phyloP scores from a whole-genome alignment of 2,888 invertebrate genomes.

The Actias luna region DNA sequence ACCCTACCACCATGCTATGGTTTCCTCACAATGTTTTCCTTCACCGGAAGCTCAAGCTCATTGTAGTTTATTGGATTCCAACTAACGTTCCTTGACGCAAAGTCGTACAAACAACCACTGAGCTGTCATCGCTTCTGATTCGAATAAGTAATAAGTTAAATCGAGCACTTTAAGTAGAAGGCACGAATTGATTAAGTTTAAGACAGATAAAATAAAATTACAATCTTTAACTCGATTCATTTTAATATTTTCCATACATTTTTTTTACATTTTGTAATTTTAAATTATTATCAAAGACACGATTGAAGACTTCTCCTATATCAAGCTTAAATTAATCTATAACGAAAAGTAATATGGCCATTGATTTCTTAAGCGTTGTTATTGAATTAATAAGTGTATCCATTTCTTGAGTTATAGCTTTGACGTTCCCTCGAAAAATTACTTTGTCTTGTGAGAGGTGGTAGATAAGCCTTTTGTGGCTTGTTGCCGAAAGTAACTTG shows the following conservation, averaged over 20 bases:
- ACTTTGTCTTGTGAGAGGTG: conserved; percentile 41
- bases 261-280: neutral
- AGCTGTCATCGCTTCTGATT: too few relatives aligned
- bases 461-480: conserved; percentile 48
- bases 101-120: too few relatives aligned
- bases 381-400: conserved; percentile 59
- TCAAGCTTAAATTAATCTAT: neutral
- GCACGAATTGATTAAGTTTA: too few relatives aligned
- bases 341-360: neutral
- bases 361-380: too few relatives aligned
- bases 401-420: conserved; percentile 54
- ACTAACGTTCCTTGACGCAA: too few relatives aligned
- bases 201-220: neutral
- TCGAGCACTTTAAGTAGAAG: too few relatives aligned
- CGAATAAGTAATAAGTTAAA: too few relatives aligned
- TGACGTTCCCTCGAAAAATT: conserved; percentile 61
- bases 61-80: too few relatives aligned
- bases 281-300: too few relatives aligned
- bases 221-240: neutral
- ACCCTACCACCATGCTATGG: too few relatives aligned
- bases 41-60: too few relatives aligned
- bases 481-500: conserved; percentile 16
- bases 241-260: neutral
- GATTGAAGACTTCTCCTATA: neutral
- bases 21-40: too few relatives aligned